Evolutionary conservation across 2,888 invertebrate species (phyloP), one percentile per base, ranked within the genome.

Genomic region (Phrixothrix hirtus): DNA sequence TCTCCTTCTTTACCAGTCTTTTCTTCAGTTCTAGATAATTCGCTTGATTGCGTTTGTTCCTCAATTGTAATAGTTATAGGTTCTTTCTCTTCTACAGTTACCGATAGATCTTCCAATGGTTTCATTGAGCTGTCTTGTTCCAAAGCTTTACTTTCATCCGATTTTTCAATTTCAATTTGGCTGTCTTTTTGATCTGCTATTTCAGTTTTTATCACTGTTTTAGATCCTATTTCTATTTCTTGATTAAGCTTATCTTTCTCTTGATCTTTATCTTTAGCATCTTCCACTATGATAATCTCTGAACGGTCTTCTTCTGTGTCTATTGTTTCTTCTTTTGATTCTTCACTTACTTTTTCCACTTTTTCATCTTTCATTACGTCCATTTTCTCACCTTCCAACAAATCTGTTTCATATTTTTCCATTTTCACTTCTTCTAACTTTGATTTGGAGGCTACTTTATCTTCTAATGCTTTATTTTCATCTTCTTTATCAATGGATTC

Each of bases 301-400:
- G 29, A 29, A 29, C 9, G 10, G 3, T 29, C 29, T 36, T 12
- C 13, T 21, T 25, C 25, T 35, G 10, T 16, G n/a, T 30, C 47
- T 4, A 57, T 41, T 35, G 50, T 58, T 1, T 60, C 61, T n/a
- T 55, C 47, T 30, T 42, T 31, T 11, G 17, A 57, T 57, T 17
- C 62, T 55, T 17, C n/a, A 9, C 4, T n/a, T n/a, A n/a, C n/a
- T n/a, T n/a, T n/a, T n/a, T n/a, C n/a, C n/a, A n/a, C n/a, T n/a
- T n/a, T n/a, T n/a, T n/a, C n/a, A n/a, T n/a, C n/a, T n/a, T n/a
- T n/a, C n/a, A n/a, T n/a, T n/a, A n/a, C n/a, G n/a, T n/a, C n/a
- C n/a, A n/a, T n/a, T n/a, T n/a, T n/a, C n/a, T n/a, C n/a, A n/a
- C n/a, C n/a, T n/a, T n/a, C n/a, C n/a, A n/a, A n/a, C n/a, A n/a